These are phyloP conservation scores for Erinaceus europaeus DNA, from an alignment of 2,113 vertebrate genomes.

Conservation along the genomic window DNA sequence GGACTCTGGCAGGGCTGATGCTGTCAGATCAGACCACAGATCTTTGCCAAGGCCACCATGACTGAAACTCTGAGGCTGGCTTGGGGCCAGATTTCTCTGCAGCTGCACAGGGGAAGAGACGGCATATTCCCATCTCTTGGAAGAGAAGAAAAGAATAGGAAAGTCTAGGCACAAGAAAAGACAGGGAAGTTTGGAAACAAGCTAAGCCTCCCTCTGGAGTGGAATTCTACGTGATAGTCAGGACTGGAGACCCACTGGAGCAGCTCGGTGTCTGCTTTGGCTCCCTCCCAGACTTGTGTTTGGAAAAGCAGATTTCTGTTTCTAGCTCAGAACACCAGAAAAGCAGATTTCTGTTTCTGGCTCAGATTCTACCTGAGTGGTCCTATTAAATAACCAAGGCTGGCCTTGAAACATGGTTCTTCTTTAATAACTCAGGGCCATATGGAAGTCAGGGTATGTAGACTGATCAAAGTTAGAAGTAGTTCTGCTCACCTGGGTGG, in stretches of 20 bases:
- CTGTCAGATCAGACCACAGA: neutral
- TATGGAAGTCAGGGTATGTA: conserved; percentile 11
- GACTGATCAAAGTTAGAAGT: conserved; percentile 1
- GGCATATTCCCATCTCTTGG: neutral
- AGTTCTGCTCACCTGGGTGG: neutral
- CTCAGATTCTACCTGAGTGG: conserved; percentile 1
- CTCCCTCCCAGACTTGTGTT: neutral
- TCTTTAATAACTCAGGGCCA: conserved; percentile 38
- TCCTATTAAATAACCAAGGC: neutral
- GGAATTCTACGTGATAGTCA: neutral
- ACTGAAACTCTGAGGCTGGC: neutral
- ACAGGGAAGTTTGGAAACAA: neutral
- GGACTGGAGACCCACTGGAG: neutral
- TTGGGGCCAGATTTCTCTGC: neutral
- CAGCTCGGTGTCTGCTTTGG: neutral
- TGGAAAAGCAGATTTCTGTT: neutral
- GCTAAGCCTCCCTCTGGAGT: neutral
- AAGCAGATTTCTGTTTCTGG: neutral
- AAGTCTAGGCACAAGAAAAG: neutral
- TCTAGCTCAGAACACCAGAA: conserved; percentile 1
- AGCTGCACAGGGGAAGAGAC: neutral
- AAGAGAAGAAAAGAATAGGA: neutral
- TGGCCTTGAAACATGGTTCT: neutral
- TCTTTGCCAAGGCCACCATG: neutral
- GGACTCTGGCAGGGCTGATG: neutral